A percentile compares a stretch with the other conserved stretches of the same genome.
phyloP scores from a whole-genome alignment of 2,888 invertebrate genomes.

The Nudaria mundana region DNA sequence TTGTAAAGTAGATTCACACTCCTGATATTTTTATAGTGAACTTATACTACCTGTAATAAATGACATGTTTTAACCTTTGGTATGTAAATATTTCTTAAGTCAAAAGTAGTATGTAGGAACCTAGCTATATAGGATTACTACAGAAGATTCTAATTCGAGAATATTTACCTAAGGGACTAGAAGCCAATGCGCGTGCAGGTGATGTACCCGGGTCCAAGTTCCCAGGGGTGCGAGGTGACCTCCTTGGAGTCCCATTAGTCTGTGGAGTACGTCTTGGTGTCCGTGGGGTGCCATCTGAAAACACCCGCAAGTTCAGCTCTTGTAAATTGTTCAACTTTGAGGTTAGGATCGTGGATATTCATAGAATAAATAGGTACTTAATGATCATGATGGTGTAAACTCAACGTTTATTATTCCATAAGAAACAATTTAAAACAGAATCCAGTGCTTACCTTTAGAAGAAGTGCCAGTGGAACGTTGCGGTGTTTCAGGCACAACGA shows the following conservation, averaged over 20 bases:
- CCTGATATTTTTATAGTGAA: too few relatives aligned
- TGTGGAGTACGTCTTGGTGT: constrained; percentile 50
- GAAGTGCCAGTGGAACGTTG: constrained; percentile 69
- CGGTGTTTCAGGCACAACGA: constrained; percentile 75
- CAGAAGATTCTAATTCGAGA: too few relatives aligned
- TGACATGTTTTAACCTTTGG: too few relatives aligned
- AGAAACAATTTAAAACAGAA: background rate
- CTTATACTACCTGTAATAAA: too few relatives aligned
- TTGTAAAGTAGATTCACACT: too few relatives aligned
- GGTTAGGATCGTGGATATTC: background rate
- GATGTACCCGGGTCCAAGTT: constrained; percentile 56
- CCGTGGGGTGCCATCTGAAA: constrained; percentile 47
- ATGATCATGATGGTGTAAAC: background rate
- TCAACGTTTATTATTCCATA: background rate
- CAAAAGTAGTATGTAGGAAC: too few relatives aligned
- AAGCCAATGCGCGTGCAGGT: constrained; percentile 59
- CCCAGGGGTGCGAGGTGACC: constrained; percentile 27
- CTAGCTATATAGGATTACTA: too few relatives aligned
- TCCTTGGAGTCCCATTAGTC: constrained; percentile 48
- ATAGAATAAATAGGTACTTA: background rate
- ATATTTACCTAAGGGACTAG: constrained; percentile 75
- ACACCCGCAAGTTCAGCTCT: background rate
- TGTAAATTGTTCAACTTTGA: background rate
- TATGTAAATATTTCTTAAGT: too few relatives aligned
- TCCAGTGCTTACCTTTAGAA: constrained; percentile 52